Evolutionary conservation across 2,888 invertebrate genomes (phyloP), one percentile per base, ranked within the genome.

Genomic region (Diarsia brunnea): DNA sequence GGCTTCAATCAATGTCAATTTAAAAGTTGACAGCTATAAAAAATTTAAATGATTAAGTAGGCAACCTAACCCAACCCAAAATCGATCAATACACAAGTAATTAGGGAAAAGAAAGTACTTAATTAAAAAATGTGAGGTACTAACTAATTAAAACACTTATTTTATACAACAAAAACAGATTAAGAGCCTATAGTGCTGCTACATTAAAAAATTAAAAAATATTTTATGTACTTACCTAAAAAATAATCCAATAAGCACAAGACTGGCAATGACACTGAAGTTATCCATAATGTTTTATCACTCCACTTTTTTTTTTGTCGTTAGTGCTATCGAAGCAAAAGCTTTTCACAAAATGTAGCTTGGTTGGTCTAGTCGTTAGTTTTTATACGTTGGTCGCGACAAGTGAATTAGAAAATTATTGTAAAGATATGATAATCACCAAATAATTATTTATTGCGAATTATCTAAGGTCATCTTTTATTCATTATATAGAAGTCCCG

Each of bases 261-360:
- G 10, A 31, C 64, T 38, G 65, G 19, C 31, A 51, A 78, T 49
- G 11, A 60, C 16, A 38, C 55, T 63, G 21, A 70, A 21, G 10
- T 45, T 55, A 24, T 69, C 38, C 84, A 84, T 84, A 64, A 5
- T 76, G 69, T 27, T 73, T n/a, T 64, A 73, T 21, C 19, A 38
- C 14, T 64, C 8, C 43, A 78, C 77, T 78, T 81, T 79, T 78
- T 81, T 79, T 70, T 49, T 64, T 49, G 16, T 24, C 19, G n/a
- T n/a, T 45, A 55, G n/a, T 78, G 81, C 55, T 81, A n/a, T 11
- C 73, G 65, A 63, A 70, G 24, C 58, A 64, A 83, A 83, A 27
- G 38, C 61, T 73, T 83, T 65, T 64, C 79, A 76, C 79, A 61
- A 68, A 84, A 82, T 86, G 86, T 75, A 60, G 38, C 16, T 24